These are phyloP conservation scores for Jordanella pulchra DNA, from an alignment of 2,797 vertebrate species.

Conservation along the genomic window DNA sequence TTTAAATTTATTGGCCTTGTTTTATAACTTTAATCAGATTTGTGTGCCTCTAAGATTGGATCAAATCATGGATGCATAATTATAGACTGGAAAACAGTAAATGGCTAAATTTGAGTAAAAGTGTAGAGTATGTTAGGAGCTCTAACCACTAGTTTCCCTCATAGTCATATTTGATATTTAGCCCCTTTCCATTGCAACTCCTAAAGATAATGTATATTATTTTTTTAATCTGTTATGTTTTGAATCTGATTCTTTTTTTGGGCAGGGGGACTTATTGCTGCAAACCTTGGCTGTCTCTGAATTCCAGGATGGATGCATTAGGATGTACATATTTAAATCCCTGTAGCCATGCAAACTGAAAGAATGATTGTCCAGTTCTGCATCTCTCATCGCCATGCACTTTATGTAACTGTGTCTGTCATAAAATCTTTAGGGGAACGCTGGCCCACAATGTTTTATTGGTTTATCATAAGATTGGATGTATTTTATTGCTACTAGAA, in stretches of 20 bases:
- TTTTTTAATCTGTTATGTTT: neutral
- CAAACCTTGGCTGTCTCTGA: neutral
- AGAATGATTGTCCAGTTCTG: conserved; percentile 5
- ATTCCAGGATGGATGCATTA: neutral
- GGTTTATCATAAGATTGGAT: conserved; percentile 40
- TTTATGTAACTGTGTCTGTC: conserved; percentile 28
- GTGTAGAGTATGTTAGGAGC: neutral
- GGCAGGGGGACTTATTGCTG: neutral
- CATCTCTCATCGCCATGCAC: conserved; percentile 13
- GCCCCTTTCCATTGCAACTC: conserved; percentile 33
- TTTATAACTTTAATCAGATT: neutral
- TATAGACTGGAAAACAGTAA: neutral
- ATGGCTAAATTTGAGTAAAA: neutral
- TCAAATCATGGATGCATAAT: neutral
- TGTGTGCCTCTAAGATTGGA: neutral
- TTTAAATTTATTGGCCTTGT: neutral
- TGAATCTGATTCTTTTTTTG: conserved; percentile 37
- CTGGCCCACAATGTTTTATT: conserved; percentile 19
- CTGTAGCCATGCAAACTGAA: conserved; percentile 15
- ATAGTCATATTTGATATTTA: conserved; percentile 19
- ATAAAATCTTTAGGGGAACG: conserved; percentile 38
- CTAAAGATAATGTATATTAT: conserved; percentile 9
- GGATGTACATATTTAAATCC: conserved; percentile 36
- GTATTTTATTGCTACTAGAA: conserved; percentile 20
- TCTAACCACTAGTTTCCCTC: neutral